Percentiles rank a stretch among this genome's conserved stretches.
These are phyloP conservation scores for Cryptus armator DNA, from an alignment of 2,888 invertebrate species.

Conservation along the genomic window DNA sequence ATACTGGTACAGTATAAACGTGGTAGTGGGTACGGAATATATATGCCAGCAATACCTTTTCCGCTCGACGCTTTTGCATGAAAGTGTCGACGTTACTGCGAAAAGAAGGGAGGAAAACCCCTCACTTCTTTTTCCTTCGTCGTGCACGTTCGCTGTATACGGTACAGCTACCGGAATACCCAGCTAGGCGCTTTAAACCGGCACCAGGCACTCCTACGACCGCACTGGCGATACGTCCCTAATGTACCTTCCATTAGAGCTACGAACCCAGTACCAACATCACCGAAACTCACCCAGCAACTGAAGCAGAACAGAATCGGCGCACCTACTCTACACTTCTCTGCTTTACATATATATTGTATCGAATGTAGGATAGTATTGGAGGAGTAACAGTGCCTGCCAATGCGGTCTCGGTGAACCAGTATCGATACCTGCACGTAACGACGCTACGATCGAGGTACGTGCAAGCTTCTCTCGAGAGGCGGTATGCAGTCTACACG, in stretches of 20 bases:
- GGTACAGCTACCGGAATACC: constrained; percentile 14
- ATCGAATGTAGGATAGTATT: constrained; percentile 18
- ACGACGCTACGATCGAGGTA: constrained; percentile 49
- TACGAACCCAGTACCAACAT: constrained; percentile 21
- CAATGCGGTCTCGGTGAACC: constrained; percentile 51
- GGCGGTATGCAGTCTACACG: constrained; percentile 8
- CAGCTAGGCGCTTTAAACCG: constrained; percentile 4
- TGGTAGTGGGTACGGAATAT: neutral
- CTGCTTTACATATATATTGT: neutral
- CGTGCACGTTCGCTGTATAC: constrained; percentile 5
- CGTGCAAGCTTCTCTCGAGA: constrained; percentile 25
- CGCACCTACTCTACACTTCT: neutral
- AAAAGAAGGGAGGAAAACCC: constrained; percentile 33
- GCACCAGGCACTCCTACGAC: constrained; percentile 16
- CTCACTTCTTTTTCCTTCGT: constrained; percentile 48
- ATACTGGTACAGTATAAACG: neutral
- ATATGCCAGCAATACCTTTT: constrained; percentile 62
- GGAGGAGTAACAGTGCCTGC: constrained; percentile 51
- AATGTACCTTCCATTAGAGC: constrained; percentile 79
- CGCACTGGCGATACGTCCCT: constrained; percentile 73
- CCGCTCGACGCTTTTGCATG: constrained; percentile 66
- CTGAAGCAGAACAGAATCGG: constrained; percentile 8
- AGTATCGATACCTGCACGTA: constrained; percentile 64
- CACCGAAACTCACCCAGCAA: constrained; percentile 13
- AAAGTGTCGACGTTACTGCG: constrained; percentile 62